Evolutionary conservation across 2,888 invertebrate species (phyloP), one percentile per base, ranked within the genome.

Genomic region (Clusia tigrina): DNA sequence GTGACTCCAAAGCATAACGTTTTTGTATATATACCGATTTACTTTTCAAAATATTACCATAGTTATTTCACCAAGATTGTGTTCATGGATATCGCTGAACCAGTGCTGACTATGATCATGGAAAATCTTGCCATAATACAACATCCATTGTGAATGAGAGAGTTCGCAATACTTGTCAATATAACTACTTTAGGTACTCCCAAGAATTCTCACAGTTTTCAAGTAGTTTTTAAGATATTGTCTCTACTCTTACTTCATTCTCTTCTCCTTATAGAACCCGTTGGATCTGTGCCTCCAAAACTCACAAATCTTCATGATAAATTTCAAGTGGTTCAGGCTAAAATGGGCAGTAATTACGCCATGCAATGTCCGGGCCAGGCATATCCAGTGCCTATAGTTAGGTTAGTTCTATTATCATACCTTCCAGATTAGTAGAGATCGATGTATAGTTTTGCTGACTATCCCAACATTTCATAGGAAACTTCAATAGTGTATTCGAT

Each of bases 161-260:
- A n/a, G n/a, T n/a, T n/a, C n/a, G n/a, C n/a, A n/a, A n/a, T n/a
- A n/a, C n/a, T n/a, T n/a, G n/a, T n/a, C n/a, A n/a, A n/a, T n/a
- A n/a, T n/a, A n/a, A n/a, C n/a, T n/a, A 42, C 56, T 2, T 53
- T 91, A 92, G 92, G 92, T 93, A 92, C 93, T 92, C 91, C 92
- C 91, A 92, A 15, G 92, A 92, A 92, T 93, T 93, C 93, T 93
- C 93, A 93, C 91, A 89, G 87, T 68, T 75, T 69, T 32, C 6
- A 32, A 32, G 6, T 32, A 12, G 32, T 6, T 32, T 32, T 12
- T 32, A 6, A 32, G 32, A 9, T 32, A 32, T 32, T 32, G n/a
- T 32, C 22, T 20, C 38, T 23, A 17, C n/a, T 26, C 51, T 62
- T 32, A 56, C 54, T 69, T 12, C 65, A 85, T 85, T 86, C 79